Evolutionary conservation across 2,113 vertebrate species (phyloP).

Genomic region (Platysternon megacephalum): DNA sequence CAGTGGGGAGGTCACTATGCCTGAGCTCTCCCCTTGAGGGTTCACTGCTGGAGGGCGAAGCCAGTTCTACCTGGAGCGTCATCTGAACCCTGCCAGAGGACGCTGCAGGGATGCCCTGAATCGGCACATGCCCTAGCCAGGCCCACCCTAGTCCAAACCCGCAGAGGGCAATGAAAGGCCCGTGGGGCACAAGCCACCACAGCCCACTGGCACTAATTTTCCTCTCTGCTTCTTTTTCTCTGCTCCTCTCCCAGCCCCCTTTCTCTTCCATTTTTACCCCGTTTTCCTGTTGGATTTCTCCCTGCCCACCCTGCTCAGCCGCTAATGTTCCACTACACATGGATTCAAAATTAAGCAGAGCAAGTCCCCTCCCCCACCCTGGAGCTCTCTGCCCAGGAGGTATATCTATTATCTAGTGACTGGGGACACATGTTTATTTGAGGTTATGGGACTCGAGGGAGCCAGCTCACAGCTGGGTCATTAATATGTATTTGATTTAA

Average conservation of each 20-base stretch:
- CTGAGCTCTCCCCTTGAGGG: background rate
- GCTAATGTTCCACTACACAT: background rate
- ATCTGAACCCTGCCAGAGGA: background rate
- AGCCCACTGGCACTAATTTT: background rate
- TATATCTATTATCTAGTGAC: background rate
- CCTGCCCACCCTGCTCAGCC: background rate
- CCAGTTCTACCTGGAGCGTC: background rate
- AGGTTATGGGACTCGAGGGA: fast-evolving
- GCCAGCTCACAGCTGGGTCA: fast-evolving
- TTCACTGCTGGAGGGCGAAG: background rate
- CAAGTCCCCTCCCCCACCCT: background rate
- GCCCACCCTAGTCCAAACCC: too few species aligned
- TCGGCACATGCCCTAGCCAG: background rate
- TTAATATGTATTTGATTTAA: background rate
- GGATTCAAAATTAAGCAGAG: background rate
- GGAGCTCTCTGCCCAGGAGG: background rate
- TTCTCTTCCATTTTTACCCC: fast-evolving
- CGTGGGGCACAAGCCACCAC: too few species aligned
- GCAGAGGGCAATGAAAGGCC: too few species aligned
- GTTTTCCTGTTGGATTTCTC: background rate
- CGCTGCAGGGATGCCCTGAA: too few species aligned
- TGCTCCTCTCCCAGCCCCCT: background rate
- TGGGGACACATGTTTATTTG: fast-evolving
- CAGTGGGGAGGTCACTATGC: background rate
- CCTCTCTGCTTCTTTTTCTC: background rate